Percentiles rank a stretch among this genome's conserved stretches.
Evolutionary conservation across 2,888 invertebrate species (phyloP).

Genomic region (Tipula helvola): DNA sequence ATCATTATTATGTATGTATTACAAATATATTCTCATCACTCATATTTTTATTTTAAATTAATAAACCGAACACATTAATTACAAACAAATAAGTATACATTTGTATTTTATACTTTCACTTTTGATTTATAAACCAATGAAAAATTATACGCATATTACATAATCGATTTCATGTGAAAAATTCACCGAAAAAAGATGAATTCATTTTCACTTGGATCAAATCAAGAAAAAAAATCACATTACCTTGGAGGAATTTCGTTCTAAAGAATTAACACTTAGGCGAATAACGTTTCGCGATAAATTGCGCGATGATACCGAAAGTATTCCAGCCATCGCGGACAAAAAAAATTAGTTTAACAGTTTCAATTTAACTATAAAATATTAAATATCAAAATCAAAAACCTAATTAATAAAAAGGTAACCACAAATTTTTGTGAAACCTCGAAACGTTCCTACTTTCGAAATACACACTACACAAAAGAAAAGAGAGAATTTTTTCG

Average conservation of each 20-base stretch:
- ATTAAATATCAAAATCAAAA: not conserved
- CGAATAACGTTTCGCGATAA: constrained; percentile 33
- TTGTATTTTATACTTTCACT: not conserved
- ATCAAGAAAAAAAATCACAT: constrained; percentile 15
- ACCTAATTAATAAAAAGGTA: not conserved
- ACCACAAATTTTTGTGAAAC: not conserved
- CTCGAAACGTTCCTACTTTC: not conserved
- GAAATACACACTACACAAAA: not conserved
- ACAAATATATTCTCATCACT: not conserved
- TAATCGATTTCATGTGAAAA: not conserved
- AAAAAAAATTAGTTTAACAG: not conserved
- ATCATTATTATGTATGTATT: not conserved
- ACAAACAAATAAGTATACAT: not conserved
- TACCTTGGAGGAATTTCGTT: constrained; percentile 25
- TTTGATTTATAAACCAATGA: not conserved
- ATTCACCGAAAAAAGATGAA: not conserved
- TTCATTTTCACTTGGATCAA: not conserved
- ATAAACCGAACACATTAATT: not conserved
- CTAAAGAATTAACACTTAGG: constrained; percentile 24
- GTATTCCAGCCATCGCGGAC: constrained; percentile 36
- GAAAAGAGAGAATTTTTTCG: not conserved
- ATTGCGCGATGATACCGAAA: constrained; percentile 37
- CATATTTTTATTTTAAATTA: not conserved
- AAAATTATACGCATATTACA: not conserved
- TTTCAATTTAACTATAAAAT: not conserved